These are phyloP conservation scores for Drosophila heteroneura DNA, from an alignment of 2,888 invertebrate genomes.

Conservation along the genomic window DNA sequence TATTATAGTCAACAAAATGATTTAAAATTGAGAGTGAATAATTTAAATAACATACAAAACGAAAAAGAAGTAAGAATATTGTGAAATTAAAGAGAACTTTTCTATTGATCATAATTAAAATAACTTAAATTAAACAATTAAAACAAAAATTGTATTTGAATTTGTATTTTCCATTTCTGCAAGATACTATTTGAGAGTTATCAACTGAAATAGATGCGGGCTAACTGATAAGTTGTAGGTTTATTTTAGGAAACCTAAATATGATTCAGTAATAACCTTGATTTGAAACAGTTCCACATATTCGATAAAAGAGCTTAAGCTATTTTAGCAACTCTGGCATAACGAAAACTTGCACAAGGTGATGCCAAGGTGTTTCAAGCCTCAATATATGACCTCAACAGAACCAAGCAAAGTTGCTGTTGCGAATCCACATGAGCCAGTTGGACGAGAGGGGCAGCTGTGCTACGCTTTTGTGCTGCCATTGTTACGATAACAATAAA, in stretches of 20 bases:
- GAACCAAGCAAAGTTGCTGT: slow-evolving; percentile 27
- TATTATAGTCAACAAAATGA: neutral
- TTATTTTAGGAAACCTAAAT: neutral
- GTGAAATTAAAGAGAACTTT: neutral
- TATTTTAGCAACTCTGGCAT: slow-evolving; percentile 8
- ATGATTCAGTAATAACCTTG: neutral
- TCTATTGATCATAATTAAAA: neutral
- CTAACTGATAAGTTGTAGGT: neutral
- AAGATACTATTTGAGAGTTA: neutral
- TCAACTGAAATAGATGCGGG: neutral
- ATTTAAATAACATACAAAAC: neutral
- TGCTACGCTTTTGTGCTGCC: slow-evolving; percentile 61
- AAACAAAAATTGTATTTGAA: neutral
- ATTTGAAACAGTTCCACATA: neutral
- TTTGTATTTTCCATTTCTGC: no score
- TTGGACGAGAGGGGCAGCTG: slow-evolving; percentile 59
- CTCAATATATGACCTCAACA: slow-evolving; percentile 34
- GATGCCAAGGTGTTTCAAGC: slow-evolving; percentile 9
- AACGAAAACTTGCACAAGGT: slow-evolving; percentile 26
- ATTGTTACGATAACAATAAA: slow-evolving; percentile 80
- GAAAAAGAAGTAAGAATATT: neutral
- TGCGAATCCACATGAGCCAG: slow-evolving; percentile 26
- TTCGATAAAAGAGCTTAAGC: neutral
- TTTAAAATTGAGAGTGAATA: neutral
- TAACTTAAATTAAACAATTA: neutral